Base-by-base conservation (phyloP, 2,113 vertebrate species). In the Sylvietta virens region DNA sequence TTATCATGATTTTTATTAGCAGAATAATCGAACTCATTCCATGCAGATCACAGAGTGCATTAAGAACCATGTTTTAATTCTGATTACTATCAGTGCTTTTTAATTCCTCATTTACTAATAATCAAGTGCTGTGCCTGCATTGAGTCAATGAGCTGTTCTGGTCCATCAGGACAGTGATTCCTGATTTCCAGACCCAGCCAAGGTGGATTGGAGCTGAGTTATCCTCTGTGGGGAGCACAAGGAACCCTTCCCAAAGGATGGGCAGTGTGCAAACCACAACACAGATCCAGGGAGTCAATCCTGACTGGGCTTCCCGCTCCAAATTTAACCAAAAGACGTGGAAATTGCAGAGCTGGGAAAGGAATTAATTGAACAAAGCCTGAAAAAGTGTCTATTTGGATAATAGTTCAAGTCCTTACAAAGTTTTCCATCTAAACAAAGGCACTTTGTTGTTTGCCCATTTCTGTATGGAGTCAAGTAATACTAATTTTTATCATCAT, bases 101-200 rank as follows among this genome's bases (percentile, higher is more conserved):
- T 42, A 71, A 94, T 87, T 94, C 58, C 56, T 85, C 64, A 69
- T 83, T 95, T 95, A 42, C n/a, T 94, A 81, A 51, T 35, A 65
- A 17, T 42, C 56, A 71, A 86, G 39, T 84, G 61, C 65, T 82
- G 20, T 57, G 30, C 35, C 58, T 86, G 56, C 64, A 27, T 22
- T 7, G 65, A 94, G 51, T 51, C 78, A 82, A 66, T 65, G 69
- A 65, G 71, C 50, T 44, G 62, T 82, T 92, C 11, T 50, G 56
- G 70, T 69, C 92, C 90, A 81, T 80, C 53, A 50, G 87, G 61
- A 58, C 92, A 70, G 14, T 54, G 87, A 95, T 94, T 84, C 60
- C 40, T 71, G 84, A 94, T 88, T 96, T 91, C 85, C 95, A 88
- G 70, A 57, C 40, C 20, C 31, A 67, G 61, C 69, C 61, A 37